These are phyloP conservation scores for Myrmophylax atrothorax DNA, from an alignment of 2,113 vertebrate species.

Conservation along the genomic window DNA sequence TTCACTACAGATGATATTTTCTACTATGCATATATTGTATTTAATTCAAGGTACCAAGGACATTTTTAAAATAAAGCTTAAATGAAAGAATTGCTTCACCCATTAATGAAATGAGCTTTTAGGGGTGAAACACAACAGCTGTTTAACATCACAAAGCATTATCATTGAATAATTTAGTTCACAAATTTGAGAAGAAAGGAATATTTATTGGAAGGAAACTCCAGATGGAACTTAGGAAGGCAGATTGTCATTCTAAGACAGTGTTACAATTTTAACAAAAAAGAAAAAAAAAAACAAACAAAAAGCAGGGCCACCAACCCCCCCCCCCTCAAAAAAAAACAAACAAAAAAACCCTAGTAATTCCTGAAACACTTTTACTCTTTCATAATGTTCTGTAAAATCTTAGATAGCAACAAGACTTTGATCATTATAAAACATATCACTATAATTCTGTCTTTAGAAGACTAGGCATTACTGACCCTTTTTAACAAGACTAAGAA, in stretches of 20 bases:
- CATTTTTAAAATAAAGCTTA: not conserved
- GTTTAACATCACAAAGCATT: conserved; percentile 53
- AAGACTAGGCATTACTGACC: not conserved
- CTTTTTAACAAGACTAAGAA: not conserved
- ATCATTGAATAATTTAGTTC: conserved; percentile 58
- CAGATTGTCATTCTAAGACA: conserved; percentile 27
- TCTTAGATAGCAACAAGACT: not conserved
- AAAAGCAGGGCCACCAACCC: too few species aligned
- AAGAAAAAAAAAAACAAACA: rapidly evolving
- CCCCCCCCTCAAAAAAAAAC: too few species aligned
- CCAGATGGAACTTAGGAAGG: conserved; percentile 41
- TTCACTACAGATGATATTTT: not conserved
- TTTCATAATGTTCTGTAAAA: not conserved
- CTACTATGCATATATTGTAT: not conserved
- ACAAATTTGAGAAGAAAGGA: conserved; percentile 43
- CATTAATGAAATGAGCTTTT: conserved; percentile 11
- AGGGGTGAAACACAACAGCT: conserved; percentile 44
- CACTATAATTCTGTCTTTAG: not conserved
- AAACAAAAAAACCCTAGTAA: not conserved
- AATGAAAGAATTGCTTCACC: conserved; percentile 1
- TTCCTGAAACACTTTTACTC: not conserved
- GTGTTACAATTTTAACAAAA: not conserved
- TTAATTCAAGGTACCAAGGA: not conserved
- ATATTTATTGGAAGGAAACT: conserved; percentile 44
- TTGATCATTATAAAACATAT: not conserved